A percentile compares a stretch with the other conserved stretches of the same genome.
Evolutionary conservation across 2,888 invertebrate species (phyloP).

Genomic region (Marasmarcha lunaedactyla): DNA sequence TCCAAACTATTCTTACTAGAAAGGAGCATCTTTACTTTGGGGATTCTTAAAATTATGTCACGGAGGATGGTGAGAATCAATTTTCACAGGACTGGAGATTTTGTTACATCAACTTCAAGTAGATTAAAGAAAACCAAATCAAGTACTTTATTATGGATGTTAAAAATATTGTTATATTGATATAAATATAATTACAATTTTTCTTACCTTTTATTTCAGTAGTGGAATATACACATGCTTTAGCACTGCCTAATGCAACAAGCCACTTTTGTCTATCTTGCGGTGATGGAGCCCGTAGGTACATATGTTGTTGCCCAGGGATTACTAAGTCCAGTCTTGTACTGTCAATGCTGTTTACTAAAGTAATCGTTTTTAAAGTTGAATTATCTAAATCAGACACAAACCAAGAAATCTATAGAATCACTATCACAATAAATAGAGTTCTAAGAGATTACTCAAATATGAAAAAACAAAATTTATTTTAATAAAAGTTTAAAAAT

Average conservation of each 20-base stretch:
- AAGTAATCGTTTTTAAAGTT: constrained; percentile 3
- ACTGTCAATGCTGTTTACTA: constrained; percentile 78
- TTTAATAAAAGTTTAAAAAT: too few species aligned
- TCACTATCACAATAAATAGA: background rate
- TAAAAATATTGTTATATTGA: too few species aligned
- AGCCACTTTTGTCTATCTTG: constrained; percentile 86
- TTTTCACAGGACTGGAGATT: too few species aligned
- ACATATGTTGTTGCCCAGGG: constrained; percentile 86
- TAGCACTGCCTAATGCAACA: constrained; percentile 83
- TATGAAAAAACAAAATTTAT: too few species aligned
- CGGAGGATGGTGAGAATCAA: too few species aligned
- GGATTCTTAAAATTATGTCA: too few species aligned
- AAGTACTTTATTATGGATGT: too few species aligned
- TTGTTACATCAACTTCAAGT: too few species aligned
- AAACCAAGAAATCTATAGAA: background rate
- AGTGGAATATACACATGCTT: constrained; percentile 74
- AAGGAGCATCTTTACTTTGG: too few species aligned
- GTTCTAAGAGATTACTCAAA: constrained; percentile 1
- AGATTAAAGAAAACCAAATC: too few species aligned
- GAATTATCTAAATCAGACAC: background rate
- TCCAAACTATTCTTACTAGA: too few species aligned
- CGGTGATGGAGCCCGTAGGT: constrained; percentile 79
- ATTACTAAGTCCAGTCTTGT: constrained; percentile 82
- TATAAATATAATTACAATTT: too few species aligned
- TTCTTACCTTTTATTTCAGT: constrained; percentile 35